A percentile compares a stretch with the other conserved stretches of the same genome.
Evolutionary conservation across 1,140 invertebrate species (phyloP).

Genomic region (Brachionus paranguensis): DNA sequence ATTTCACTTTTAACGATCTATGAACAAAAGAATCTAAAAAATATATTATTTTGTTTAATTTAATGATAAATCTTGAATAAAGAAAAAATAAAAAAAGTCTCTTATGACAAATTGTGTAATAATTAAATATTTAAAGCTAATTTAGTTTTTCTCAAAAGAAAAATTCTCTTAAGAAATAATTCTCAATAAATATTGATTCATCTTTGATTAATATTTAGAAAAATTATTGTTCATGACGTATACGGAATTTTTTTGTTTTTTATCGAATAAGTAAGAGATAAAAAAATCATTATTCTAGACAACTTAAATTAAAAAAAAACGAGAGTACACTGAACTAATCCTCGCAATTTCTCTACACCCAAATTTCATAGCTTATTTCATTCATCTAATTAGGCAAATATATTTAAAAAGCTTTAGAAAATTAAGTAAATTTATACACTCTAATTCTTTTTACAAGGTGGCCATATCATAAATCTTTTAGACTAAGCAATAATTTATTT

Average conservation of each 20-base stretch:
- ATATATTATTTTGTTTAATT: not conserved
- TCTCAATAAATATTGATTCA: not conserved
- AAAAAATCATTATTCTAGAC: not conserved
- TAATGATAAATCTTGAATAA: not conserved
- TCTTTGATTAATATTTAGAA: not conserved
- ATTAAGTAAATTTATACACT: not conserved
- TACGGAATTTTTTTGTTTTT: not conserved
- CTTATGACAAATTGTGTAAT: not conserved
- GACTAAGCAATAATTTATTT: not conserved
- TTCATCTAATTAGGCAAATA: not conserved
- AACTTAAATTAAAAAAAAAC: not conserved
- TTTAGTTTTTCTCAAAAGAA: not conserved
- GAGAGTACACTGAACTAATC: not conserved
- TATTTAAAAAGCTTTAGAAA: not conserved
- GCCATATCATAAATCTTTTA: not conserved
- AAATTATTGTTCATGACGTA: not conserved
- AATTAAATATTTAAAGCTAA: not conserved
- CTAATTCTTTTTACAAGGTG: not conserved
- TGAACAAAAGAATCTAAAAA: not conserved
- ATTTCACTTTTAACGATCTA: not conserved
- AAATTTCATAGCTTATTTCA: not conserved
- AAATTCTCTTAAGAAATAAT: not conserved
- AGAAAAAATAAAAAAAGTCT: not conserved
- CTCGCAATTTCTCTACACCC: not conserved
- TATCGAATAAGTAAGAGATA: not conserved